phyloP scores from a whole-genome alignment of 2,797 vertebrate genomes.

The Lepidocolaptes lacrymiger region DNA sequence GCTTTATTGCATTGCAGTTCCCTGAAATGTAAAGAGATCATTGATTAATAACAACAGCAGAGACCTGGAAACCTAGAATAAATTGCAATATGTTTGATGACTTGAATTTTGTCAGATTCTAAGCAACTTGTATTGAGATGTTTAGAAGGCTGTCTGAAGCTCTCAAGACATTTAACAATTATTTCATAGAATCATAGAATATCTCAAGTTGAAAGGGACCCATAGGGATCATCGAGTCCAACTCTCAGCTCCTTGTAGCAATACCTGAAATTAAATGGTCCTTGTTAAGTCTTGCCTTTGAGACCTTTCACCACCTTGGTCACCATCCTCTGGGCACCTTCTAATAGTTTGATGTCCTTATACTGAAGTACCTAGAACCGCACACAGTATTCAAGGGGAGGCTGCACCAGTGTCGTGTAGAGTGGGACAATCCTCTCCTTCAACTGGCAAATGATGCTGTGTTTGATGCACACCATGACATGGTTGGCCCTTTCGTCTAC shows the following conservation, averaged over 20 bases:
- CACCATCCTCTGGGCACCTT: background rate
- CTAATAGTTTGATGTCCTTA: background rate
- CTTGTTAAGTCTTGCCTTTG: rapidly evolving
- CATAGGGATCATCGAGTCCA: background rate
- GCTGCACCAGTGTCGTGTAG: background rate
- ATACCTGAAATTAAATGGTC: background rate
- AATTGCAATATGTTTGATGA: background rate
- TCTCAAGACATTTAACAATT: background rate
- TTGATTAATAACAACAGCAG: background rate
- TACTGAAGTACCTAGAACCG: background rate
- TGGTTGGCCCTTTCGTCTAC: background rate
- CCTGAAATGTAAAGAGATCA: background rate
- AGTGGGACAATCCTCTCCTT: background rate
- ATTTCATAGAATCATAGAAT: background rate
- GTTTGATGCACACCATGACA: background rate
- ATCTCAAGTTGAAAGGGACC: background rate
- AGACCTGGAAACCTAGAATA: background rate
- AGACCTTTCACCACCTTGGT: background rate
- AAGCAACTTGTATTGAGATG: background rate
- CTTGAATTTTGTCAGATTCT: background rate
- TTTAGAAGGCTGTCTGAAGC: background rate
- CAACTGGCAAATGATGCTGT: background rate
- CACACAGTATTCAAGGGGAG: background rate
- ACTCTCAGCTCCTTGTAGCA: background rate
- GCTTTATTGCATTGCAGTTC: background rate